phyloP scores from a whole-genome alignment of 1,140 invertebrate species.

The Ridgeia piscesae region DNA sequence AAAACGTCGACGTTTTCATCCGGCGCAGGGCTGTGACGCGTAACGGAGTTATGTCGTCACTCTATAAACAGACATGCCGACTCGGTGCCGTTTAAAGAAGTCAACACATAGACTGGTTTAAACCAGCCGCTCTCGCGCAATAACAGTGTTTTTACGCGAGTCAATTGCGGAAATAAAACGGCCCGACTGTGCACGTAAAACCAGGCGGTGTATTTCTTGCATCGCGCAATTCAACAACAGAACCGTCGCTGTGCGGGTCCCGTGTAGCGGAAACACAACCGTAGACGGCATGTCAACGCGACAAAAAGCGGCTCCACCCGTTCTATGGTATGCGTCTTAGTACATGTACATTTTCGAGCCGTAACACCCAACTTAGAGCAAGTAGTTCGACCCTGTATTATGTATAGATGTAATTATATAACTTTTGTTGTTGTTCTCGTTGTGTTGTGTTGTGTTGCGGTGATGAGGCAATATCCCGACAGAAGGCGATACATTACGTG shows the following conservation, averaged over 20 bases:
- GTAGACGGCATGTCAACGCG: background rate
- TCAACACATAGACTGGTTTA: background rate
- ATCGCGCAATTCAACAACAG: background rate
- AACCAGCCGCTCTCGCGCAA: background rate
- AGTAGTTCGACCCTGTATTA: background rate
- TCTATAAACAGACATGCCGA: background rate
- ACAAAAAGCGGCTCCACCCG: background rate
- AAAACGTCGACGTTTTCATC: background rate
- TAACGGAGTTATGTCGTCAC: background rate
- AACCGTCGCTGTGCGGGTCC: background rate
- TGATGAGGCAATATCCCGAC: background rate
- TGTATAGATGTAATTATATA: background rate
- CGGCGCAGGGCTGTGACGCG: background rate
- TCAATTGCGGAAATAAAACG: background rate
- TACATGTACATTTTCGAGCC: background rate
- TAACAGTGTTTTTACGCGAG: background rate
- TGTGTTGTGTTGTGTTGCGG: background rate
- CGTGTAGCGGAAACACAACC: background rate
- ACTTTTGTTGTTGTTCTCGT: background rate
- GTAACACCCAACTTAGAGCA: background rate
- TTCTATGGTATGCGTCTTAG: no score
- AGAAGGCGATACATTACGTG: background rate
- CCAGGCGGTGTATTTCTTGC: background rate
- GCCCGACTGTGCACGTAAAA: background rate
- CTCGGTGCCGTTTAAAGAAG: no score